Percentiles rank a stretch among this genome's conserved stretches.
Conservation (phyloP, 2,797 vertebrate genomes). For the Cichlasoma orientale region DNA sequence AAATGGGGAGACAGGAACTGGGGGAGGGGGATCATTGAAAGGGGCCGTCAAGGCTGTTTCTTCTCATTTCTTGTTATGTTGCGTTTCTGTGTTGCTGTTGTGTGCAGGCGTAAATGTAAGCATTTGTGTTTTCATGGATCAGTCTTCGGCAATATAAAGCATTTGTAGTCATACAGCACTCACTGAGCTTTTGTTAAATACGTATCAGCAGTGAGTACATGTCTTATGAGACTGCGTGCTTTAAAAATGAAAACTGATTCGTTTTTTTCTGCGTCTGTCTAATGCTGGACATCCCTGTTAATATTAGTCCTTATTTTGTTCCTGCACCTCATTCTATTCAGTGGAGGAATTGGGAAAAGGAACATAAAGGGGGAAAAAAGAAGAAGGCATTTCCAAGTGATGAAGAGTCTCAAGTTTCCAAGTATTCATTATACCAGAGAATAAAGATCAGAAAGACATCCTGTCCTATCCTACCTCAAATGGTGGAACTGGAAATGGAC, state of each 20-base stretch:
- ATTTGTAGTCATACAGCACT: conserved; percentile 19
- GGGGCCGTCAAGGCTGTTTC: conserved; percentile 59
- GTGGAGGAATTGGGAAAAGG: conserved; percentile 23
- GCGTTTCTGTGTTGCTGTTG: conserved; percentile 7
- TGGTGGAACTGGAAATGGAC: conserved; percentile 1
- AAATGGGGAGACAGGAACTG: conserved; percentile 64
- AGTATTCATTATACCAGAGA: conserved; percentile 23
- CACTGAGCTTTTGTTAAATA: conserved; percentile 28
- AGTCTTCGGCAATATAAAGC: conserved; percentile 6
- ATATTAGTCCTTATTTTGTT: conserved; percentile 38
- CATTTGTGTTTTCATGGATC: conserved; percentile 28
- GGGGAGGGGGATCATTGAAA: conserved; percentile 64
- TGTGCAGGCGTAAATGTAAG: conserved; percentile 32
- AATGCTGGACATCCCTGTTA: conserved; percentile 17
- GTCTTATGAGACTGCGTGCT: background rate
- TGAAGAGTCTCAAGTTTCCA: conserved; percentile 33
- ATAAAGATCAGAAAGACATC: conserved; percentile 42
- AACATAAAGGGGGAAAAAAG: conserved; percentile 19
- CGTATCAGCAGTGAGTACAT: conserved; percentile 18
- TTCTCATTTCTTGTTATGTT: conserved; percentile 47
- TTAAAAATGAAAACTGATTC: conserved; percentile 38
- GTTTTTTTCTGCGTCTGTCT: conserved; percentile 17
- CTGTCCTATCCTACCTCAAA: conserved; percentile 19
- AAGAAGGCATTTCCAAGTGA: conserved; percentile 25
- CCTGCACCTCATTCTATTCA: conserved; percentile 30